Conservation (phyloP, 1,140 invertebrate species). For the Drosophila simulans region DNA sequence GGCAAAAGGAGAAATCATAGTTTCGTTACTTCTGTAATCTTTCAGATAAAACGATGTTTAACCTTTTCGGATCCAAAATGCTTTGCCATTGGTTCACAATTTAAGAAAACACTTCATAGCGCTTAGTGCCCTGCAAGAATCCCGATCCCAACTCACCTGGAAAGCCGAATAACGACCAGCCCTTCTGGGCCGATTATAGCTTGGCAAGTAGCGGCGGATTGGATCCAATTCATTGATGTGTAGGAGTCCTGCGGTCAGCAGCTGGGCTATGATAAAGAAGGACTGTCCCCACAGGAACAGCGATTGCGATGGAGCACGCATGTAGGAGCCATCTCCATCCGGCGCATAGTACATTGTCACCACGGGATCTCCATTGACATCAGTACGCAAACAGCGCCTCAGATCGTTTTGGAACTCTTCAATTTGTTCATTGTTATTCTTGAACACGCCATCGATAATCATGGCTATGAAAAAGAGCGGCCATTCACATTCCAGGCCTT, state of each 20-base stretch:
- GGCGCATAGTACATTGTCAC: constrained; percentile 95
- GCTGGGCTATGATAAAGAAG: constrained; percentile 96
- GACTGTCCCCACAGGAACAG: constrained; percentile 96
- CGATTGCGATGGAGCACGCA: constrained; percentile 75
- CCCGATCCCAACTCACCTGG: constrained; percentile 89
- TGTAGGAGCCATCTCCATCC: constrained; percentile 87
- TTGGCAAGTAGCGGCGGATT: constrained; percentile 96
- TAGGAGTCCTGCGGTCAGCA: constrained; percentile 94
- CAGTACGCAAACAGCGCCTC: constrained; percentile 90
- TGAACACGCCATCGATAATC: constrained; percentile 97
- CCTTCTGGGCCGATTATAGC: constrained; percentile 95
- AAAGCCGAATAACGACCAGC: constrained; percentile 98
- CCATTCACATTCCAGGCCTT: constrained; percentile 99
- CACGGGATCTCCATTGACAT: constrained; percentile 93
- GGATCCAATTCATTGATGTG: constrained; percentile 98
- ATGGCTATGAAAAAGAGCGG: constrained; percentile 98
- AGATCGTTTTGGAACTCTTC: constrained; percentile 95
- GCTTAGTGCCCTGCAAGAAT: neutral
- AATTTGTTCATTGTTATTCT: constrained; percentile 94
- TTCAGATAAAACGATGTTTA: neutral
- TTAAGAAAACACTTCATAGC: constrained; percentile 33
- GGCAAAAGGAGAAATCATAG: neutral
- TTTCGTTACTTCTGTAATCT: neutral
- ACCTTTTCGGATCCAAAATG: neutral
- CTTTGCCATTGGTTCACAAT: neutral